These are phyloP conservation scores for Microdon myrmicae DNA, from an alignment of 2,888 invertebrate species.

Conservation along the genomic window DNA sequence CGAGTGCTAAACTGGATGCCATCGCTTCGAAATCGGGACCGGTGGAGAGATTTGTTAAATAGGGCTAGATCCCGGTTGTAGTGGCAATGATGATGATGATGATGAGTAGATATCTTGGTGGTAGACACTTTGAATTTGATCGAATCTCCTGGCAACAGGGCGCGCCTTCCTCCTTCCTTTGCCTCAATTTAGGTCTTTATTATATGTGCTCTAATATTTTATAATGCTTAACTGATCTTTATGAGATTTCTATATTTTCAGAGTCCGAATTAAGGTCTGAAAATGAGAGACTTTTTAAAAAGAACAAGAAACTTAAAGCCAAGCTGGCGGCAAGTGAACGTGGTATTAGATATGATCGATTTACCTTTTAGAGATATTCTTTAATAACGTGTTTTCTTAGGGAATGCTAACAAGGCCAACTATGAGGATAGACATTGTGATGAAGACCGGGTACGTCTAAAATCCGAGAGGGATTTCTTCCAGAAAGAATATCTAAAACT, in stretches of 20 bases:
- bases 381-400: constrained; percentile 19
- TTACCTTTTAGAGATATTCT: neutral
- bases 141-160: no score
- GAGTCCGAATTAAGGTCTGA: constrained; percentile 68
- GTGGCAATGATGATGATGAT: no score
- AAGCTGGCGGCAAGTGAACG: constrained; percentile 56
- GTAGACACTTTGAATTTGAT: no score
- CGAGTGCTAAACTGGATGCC: no score
- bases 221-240: no score
- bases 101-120: no score
- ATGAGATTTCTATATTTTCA: constrained; percentile 56
- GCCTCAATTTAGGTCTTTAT: no score
- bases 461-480: constrained; percentile 64
- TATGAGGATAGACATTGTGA: constrained; percentile 55
- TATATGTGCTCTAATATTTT: no score
- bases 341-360: constrained; percentile 39
- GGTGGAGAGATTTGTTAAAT: no score
- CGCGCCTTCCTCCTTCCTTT: no score
- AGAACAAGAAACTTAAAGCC: constrained; percentile 68
- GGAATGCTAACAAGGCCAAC: constrained; percentile 53
- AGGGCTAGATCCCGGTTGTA: no score
- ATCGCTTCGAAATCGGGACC: no score
- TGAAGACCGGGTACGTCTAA: constrained; percentile 62
- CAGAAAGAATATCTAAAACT: constrained; percentile 65
- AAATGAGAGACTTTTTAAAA: constrained; percentile 68